phyloP scores from a whole-genome alignment of 2,113 vertebrate genomes.

The Synodontis membranacea region DNA sequence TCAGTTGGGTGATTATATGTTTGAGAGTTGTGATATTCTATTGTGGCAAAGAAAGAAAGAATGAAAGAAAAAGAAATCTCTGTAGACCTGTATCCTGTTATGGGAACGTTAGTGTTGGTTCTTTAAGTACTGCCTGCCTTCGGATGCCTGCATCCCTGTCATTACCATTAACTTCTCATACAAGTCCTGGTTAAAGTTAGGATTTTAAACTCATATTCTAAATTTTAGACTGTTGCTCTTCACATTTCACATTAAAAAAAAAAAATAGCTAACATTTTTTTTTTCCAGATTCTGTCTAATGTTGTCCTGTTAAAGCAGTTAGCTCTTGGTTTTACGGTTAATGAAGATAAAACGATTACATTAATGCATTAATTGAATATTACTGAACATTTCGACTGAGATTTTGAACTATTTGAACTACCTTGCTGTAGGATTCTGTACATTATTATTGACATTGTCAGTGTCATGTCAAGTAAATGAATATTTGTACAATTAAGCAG shows the following conservation, averaged over 20 bases:
- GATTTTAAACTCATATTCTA: no score
- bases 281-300: background rate
- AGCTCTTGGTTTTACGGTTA: background rate
- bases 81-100: background rate
- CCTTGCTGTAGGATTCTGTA: background rate
- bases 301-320: background rate
- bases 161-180: background rate
- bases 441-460: background rate
- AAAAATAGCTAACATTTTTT: background rate
- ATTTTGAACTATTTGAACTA: background rate
- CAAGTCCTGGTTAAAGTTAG: background rate
- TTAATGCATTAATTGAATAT: background rate
- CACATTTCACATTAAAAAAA: background rate
- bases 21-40: background rate
- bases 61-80: no score
- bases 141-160: background rate
- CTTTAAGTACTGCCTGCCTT: background rate
- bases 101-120: background rate
- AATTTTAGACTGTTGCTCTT: background rate
- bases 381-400: background rate
- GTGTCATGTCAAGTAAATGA: background rate
- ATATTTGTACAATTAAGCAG: background rate
- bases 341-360: background rate
- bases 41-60: background rate
- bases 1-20: background rate